These are phyloP conservation scores for Aphodius sticticus DNA, from an alignment of 2,888 invertebrate genomes.

Conservation along the genomic window DNA sequence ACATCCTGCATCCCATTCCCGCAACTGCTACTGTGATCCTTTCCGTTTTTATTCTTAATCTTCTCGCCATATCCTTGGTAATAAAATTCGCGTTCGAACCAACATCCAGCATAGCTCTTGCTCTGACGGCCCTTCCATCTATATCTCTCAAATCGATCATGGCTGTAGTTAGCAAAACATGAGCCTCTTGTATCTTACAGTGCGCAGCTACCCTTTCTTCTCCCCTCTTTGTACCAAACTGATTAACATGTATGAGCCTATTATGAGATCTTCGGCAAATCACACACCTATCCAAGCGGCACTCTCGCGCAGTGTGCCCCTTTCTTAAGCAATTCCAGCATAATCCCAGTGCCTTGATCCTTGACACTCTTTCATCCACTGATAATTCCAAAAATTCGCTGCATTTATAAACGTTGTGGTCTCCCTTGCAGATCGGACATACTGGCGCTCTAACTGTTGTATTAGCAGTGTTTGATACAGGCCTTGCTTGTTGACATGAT, in stretches of 20 bases:
- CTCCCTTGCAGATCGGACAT: neutral
- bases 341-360: neutral
- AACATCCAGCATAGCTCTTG: slow-evolving; percentile 4
- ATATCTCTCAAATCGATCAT: neutral
- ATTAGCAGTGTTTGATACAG: neutral
- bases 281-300: no score
- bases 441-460: neutral
- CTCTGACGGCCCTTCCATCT: neutral
- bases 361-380: neutral
- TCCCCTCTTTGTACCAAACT: neutral
- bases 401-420: neutral
- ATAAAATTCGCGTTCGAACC: neutral
- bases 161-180: neutral
- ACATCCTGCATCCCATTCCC: neutral
- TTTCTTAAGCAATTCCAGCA: neutral
- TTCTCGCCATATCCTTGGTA: neutral
- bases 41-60: neutral
- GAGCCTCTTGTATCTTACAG: neutral
- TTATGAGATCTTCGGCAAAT: no score
- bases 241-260: neutral
- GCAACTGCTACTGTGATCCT: neutral
- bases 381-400: neutral
- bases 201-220: neutral
- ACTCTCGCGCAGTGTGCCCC: no score
- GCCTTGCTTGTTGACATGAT: neutral